A percentile compares a stretch with the other conserved stretches of the same genome.
Evolutionary conservation across 2,113 vertebrate species (phyloP).

Genomic region (Pandion haliaetus): DNA sequence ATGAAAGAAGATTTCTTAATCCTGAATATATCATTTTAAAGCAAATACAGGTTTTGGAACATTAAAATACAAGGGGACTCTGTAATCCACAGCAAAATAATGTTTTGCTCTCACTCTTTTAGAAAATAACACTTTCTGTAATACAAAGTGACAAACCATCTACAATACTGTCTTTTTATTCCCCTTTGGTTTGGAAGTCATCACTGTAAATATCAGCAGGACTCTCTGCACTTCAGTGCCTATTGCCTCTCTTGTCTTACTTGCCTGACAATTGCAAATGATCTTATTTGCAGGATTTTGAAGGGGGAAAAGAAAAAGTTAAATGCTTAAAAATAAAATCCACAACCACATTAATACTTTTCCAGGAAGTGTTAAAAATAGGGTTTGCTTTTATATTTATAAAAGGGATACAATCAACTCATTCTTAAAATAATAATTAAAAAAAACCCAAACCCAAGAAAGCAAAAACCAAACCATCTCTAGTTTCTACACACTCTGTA

Average conservation of each 20-base stretch:
- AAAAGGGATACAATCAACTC: constrained; percentile 73
- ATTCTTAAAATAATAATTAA: constrained; percentile 71
- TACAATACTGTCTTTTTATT: constrained; percentile 70
- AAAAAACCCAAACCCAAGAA: constrained; percentile 7
- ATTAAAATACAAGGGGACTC: constrained; percentile 71
- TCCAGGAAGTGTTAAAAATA: constrained; percentile 75
- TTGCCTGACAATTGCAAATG: constrained; percentile 71
- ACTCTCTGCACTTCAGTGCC: constrained; percentile 70
- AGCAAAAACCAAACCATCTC: constrained; percentile 24
- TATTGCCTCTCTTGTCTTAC: constrained; percentile 73
- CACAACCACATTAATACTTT: constrained; percentile 67
- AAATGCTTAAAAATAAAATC: constrained; percentile 70
- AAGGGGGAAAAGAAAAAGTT: constrained; percentile 51
- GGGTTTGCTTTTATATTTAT: constrained; percentile 71
- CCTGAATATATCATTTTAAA: constrained; percentile 70
- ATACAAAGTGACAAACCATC: constrained; percentile 76
- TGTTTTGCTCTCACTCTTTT: constrained; percentile 57
- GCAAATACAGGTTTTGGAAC: constrained; percentile 67
- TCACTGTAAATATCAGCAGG: constrained; percentile 66
- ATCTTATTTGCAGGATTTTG: constrained; percentile 67
- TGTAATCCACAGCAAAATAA: constrained; percentile 70
- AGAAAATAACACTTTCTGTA: constrained; percentile 75
- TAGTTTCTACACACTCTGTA: constrained; percentile 74
- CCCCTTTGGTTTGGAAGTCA: constrained; percentile 79
- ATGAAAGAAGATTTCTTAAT: constrained; percentile 59